Base-by-base conservation (phyloP, 2,888 invertebrate species). In the Agonopterix arenella region DNA sequence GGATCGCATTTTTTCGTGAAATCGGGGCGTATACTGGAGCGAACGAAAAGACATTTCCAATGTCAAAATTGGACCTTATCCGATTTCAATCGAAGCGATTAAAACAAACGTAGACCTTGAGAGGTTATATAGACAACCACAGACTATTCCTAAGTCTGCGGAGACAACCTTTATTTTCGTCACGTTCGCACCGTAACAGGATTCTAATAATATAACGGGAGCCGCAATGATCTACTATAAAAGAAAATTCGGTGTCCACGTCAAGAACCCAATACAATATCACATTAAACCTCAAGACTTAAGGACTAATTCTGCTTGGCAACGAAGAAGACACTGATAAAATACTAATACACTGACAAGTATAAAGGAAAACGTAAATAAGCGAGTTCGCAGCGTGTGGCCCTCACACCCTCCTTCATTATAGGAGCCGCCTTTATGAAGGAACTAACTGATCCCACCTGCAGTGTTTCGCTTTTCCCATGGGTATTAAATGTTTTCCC, bases 391-490 rank as follows among this genome's bases (percentile, higher is more conserved):
- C 53, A 48, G 50, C 52, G 46, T 59, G 53, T 47, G 55, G 56
- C 60, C 52, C 48, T 52, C 46, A 48, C 52, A 28, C 51, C 49
- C 47, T 46, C 49, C 51, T 57, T 60, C 57, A 64, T 62, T 64
- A 64, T 57, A 40, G 28, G 28, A 28, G 28, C 52, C 49, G 52
- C 53, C 53, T 61, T 59, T 61, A 66, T 66, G 56, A 56, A 45
- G 42, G 48, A 28, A 28, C 28, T 28, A 28, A 28, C 28, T 5
- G 28, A 28, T 28, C 28, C 28, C 28, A 28, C 28, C 5, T 28
- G 28, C 28, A 1, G 28, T 28, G 28, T 28, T 28, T 7, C 28
- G 28, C 28, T 28, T 28, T 28, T 28, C 28, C 28, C 28, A 28
- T 28, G 28, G 28, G 28, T 28, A 28, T 28, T 28, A 18, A 4